Percentiles rank a stretch among this genome's conserved stretches.
Evolutionary conservation across 2,113 vertebrate genomes (phyloP).

Genomic region (Sylvietta virens): DNA sequence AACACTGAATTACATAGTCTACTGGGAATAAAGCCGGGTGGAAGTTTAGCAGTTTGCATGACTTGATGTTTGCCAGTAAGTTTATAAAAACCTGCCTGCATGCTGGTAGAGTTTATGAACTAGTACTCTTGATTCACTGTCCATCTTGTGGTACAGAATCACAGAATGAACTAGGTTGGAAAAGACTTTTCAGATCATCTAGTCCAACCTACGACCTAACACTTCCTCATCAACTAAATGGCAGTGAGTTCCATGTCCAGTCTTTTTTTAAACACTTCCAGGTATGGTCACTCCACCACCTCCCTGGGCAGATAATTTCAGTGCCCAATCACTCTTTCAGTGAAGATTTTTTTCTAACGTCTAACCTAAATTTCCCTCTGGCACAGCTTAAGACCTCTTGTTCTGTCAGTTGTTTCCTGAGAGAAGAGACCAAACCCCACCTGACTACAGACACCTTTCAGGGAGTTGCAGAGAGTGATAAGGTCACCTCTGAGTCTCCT

Average conservation of each 20-base stretch:
- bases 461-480: not conserved
- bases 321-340: not conserved
- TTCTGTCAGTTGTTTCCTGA: not conserved
- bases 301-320: not conserved
- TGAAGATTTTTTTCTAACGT: not conserved
- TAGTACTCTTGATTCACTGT: not conserved
- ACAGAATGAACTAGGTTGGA: not conserved
- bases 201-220: not conserved
- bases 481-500: not conserved
- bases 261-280: not conserved
- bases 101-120: not conserved
- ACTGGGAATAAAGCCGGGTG: not conserved
- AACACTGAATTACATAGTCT: not conserved
- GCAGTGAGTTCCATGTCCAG: not conserved
- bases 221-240: not conserved
- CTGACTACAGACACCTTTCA: too few relatives aligned
- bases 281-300: not conserved
- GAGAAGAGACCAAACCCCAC: too few relatives aligned
- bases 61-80: not conserved
- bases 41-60: not conserved
- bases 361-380: not conserved
- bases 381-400: not conserved
- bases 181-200: not conserved
- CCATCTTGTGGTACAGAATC: not conserved
- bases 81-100: not conserved